Base-by-base conservation (phyloP, 2,888 invertebrate genomes). In the Cremastinae sp. region DNA sequence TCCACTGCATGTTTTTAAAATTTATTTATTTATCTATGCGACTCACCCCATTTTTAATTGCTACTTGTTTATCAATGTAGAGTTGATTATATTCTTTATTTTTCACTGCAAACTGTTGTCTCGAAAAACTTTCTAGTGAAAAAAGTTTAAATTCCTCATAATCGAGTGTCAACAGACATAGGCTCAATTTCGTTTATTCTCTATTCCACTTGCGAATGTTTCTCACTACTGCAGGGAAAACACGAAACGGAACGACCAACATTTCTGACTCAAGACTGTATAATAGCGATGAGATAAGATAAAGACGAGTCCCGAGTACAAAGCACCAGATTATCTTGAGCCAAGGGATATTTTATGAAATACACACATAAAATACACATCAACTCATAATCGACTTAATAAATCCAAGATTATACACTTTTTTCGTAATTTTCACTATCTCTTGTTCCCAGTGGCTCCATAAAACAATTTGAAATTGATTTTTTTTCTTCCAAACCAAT, bases 251-350 rank as follows among this genome's bases (percentile, higher is more conserved):
- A 62, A 58, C 37, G 58, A 72, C 72, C 72, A 53, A 68, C 72
- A 35, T 51, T n/a, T 64, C 18, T 20, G 49, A 28, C 16, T 51
- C 39, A 49, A 51, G 37, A 64, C 16, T 16, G 10, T 18, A 14
- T 68, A 45, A 55, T 68, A 74, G 56, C 61, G 55, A 39, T 53
- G 70, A 65, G 74, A 75, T 75, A 75, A 75, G 74, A 75, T 75
- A 75, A 56, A 70, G 66, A 51, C 41, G 18, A 28, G 14, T 28
- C n/a, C 47, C 51, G 64, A 22, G 45, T 58, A 45, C 65, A 61
- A 53, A 65, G 43, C 64, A n/a, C 49, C 28, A 61, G 70, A 75
- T 75, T 66, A 75, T 75, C 75, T 66, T 61, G 71, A 75, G 70
- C 65, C 39, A 55, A 65, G 56, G 20, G 47, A 65, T 20, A 41